Percentiles rank a stretch among this genome's conserved stretches.
Evolutionary conservation across 2,888 invertebrate genomes (phyloP).

Genomic region (Drosophila demipolita): DNA sequence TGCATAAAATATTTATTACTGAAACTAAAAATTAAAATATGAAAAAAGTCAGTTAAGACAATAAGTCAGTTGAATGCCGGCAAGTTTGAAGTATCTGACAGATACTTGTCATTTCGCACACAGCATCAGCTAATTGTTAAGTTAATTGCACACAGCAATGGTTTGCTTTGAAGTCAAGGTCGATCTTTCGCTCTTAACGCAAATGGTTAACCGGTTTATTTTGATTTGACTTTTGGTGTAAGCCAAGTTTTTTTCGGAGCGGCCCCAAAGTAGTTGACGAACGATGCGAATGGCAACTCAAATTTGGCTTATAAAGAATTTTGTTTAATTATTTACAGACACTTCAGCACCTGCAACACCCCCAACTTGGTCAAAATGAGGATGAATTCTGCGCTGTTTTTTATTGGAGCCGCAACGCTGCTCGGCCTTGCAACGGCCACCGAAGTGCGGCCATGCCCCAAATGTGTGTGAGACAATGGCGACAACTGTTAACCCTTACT

Average conservation of each 20-base stretch:
- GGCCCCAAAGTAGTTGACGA: conserved; percentile 43
- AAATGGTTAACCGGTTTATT: conserved; percentile 55
- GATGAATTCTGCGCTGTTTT: conserved; percentile 44
- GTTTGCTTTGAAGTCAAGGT: conserved; percentile 63
- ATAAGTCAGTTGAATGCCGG: neutral
- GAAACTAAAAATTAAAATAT: neutral
- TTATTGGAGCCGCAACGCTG: conserved; percentile 49
- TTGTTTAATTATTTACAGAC: neutral
- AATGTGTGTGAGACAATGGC: conserved; percentile 63
- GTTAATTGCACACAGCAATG: conserved; percentile 15
- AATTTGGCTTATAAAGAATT: neutral
- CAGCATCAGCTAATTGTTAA: conserved; percentile 1
- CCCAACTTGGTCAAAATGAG: conserved; percentile 47
- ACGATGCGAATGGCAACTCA: neutral
- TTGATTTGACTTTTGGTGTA: conserved; percentile 12
- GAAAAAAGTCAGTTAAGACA: neutral
- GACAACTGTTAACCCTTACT: too few species aligned
- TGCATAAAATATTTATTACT: neutral
- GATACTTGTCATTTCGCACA: conserved; percentile 5
- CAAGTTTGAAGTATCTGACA: neutral
- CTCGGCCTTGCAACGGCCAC: conserved; percentile 61
- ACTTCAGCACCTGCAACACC: neutral
- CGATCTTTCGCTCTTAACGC: conserved; percentile 54
- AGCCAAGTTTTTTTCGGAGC: conserved; percentile 24
- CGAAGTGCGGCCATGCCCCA: conserved; percentile 74